A percentile compares a stretch with the other conserved stretches of the same genome.
Conservation (phyloP, 2,113 vertebrate species). For the Centropus bengalensis region DNA sequence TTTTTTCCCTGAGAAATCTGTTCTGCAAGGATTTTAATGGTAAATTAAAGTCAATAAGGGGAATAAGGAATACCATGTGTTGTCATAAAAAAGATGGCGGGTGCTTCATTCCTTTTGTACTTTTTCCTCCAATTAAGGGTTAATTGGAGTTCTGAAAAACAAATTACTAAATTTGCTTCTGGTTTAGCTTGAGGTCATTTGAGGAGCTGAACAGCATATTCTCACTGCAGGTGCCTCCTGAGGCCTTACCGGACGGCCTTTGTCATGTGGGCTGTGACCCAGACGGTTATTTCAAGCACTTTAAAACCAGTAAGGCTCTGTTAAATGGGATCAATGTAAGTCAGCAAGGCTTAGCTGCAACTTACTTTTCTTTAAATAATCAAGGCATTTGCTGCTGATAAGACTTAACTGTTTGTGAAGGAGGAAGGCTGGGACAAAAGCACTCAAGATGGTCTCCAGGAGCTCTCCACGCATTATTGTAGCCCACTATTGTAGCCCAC, state of each 20-base stretch:
- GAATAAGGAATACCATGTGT: not conserved
- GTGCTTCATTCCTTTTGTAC: not conserved
- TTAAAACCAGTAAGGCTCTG: slow-evolving; percentile 24
- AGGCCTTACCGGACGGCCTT: not conserved
- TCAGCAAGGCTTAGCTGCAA: not conserved
- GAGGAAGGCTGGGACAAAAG: not conserved
- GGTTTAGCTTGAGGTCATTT: slow-evolving; percentile 11
- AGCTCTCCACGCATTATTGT: not conserved
- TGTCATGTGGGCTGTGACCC: slow-evolving; percentile 33
- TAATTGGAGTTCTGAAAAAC: slow-evolving; percentile 10
- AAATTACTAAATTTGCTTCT: not conserved
- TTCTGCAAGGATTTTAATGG: not conserved
- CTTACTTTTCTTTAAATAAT: slow-evolving; percentile 3
- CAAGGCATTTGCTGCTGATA: not conserved
- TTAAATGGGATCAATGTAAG: slow-evolving; percentile 33
- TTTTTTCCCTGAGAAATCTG: not conserved
- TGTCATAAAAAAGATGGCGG: not conserved
- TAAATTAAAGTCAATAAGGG: not conserved
- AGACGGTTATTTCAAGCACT: slow-evolving; percentile 25
- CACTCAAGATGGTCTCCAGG: not conserved
- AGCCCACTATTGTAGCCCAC: not conserved
- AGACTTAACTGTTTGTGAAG: not conserved
- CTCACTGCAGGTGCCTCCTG: not conserved
- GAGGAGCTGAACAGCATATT: not conserved
- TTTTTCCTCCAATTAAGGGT: not conserved